Evolutionary conservation across 2,888 invertebrate genomes (phyloP).

Genomic region (Thera britannica): DNA sequence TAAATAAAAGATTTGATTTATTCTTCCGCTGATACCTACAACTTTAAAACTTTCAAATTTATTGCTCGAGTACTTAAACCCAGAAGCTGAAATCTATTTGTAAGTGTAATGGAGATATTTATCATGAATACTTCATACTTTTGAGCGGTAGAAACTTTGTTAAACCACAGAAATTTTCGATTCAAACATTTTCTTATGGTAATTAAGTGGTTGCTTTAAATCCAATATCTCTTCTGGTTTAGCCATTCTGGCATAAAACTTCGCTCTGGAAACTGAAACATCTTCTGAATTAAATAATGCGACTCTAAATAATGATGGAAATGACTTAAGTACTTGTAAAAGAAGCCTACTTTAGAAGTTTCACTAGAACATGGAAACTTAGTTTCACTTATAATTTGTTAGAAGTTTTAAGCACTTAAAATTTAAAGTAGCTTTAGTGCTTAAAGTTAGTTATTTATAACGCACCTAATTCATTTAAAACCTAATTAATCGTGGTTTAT

Average conservation of each 20-base stretch:
- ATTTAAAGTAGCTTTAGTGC: neutral
- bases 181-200: neutral
- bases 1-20: conserved; percentile 45
- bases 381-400: neutral
- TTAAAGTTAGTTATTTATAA: conserved; percentile 8
- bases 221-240: neutral
- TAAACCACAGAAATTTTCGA: no score
- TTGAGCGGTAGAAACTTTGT: neutral
- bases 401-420: neutral
- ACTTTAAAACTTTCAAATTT: conserved; percentile 46
- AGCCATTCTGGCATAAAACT: no score
- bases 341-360: neutral
- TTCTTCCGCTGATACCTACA: conserved; percentile 36
- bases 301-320: neutral
- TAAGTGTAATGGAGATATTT: conserved; percentile 21
- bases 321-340: no score
- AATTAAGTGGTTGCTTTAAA: neutral
- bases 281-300: neutral
- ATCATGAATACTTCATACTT: conserved; percentile 10
- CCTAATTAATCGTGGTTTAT: no score
- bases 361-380: neutral
- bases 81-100: conserved; percentile 29
- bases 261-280: neutral
- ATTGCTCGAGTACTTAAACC: conserved; percentile 29
- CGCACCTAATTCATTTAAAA: neutral